phyloP scores from a whole-genome alignment of 2,797 vertebrate species.

The Chelon auratus region DNA sequence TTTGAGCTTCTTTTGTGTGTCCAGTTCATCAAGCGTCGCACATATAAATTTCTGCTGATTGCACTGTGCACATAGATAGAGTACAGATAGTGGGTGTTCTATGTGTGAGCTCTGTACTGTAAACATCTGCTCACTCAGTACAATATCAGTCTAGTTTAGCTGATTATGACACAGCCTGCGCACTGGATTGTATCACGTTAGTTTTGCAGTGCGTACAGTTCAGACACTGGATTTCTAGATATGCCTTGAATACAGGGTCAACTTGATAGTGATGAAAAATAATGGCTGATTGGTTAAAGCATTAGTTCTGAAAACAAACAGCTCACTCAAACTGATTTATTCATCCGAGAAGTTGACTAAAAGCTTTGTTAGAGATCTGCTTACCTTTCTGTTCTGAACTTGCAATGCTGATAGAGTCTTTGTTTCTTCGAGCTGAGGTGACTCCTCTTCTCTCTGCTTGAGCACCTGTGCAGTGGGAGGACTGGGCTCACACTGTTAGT shows the following conservation, averaged over 20 bases:
- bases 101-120: slow-evolving; percentile 31
- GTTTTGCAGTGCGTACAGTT: slow-evolving; percentile 3
- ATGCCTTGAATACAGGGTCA: slow-evolving; percentile 14
- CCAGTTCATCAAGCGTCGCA: too few relatives aligned
- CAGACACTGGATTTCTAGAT: slow-evolving; percentile 15
- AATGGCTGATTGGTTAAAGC: background rate
- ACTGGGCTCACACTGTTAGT: slow-evolving; percentile 5
- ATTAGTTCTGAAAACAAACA: background rate
- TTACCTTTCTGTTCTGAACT: slow-evolving; percentile 61
- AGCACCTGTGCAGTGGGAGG: slow-evolving; percentile 13
- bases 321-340: too few relatives aligned
- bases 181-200: slow-evolving; percentile 7
- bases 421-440: slow-evolving; percentile 24
- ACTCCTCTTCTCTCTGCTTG: slow-evolving; percentile 7
- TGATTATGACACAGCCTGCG: slow-evolving; percentile 28
- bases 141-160: slow-evolving; percentile 35
- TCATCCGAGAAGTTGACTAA: too few relatives aligned
- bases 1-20: too few relatives aligned
- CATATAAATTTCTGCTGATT: too few relatives aligned
- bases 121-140: slow-evolving; percentile 50
- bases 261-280: slow-evolving; percentile 21
- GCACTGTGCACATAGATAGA: too few relatives aligned
- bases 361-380: slow-evolving; percentile 15
- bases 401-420: slow-evolving; percentile 20
- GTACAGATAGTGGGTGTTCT: slow-evolving; percentile 22